Base-by-base conservation (phyloP, 2,888 invertebrate species). In the Hirudinaria manillensis region DNA sequence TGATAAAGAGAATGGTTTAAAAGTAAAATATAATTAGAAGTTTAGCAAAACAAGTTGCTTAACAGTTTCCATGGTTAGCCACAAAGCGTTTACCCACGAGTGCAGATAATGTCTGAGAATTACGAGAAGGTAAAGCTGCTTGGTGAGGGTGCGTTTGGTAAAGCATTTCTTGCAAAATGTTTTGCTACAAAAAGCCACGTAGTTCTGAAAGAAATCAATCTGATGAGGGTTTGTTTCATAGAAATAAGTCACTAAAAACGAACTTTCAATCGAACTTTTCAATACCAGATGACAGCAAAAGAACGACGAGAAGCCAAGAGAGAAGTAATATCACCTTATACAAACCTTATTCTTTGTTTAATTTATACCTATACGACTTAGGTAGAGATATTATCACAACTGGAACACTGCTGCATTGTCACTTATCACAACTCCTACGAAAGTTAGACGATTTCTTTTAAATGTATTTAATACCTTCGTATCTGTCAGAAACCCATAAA, bases 391-490 rank as follows among this genome's bases (percentile, higher is more conserved):
- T 78, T 87, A 34, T 84, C 86, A 24, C 84, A 85, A 79, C 80
- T 87, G 77, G 81, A 85, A 32, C 87, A 87, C 80, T 85, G 86
- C 16, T 86, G 86, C 76, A 86, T 87, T 78, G 86, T 87, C 6
- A 79, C 82, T 3, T 87, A 87, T 80, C 80, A 81, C 65, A 86
- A 86, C 77, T 87, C 87, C 3, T 87, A 87, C 82, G 85, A 86
- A 83, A 84, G 85, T 85, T 24, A 32, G 53, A 4, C 19, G 36
- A 36, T 61, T 27, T 61, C 36, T 36, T 36, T 45, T 45, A 16
- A 45, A 1, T 16, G 10, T 45, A 1, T 45, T 16, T 7, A 45
- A 2, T 16, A 45, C 13, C 45, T 45, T 45, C 16, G 16, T 7
- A 3, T 4, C 16, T 45, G 10, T 7, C 1, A 7, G 16, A 45